Evolutionary conservation across 2,888 invertebrate species (phyloP), one percentile per base, ranked within the genome.

Genomic region (Sarcophaga variegata): DNA sequence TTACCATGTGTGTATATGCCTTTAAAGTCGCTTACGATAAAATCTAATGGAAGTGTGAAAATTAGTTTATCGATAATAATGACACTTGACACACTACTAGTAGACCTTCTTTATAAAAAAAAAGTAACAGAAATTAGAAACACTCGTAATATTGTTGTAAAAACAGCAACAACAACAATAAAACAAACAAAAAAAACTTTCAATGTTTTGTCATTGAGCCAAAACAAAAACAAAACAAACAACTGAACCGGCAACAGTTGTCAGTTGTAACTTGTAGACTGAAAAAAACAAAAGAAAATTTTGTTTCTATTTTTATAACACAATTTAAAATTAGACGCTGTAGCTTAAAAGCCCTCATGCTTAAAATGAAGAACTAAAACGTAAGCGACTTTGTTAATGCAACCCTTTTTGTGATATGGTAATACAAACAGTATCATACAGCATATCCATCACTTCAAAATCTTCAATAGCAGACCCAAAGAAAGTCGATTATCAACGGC

Each of bases 231-330:
- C 4, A 17, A 4, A 74, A 75, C 22, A 22, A 20, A 45, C 12
- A 4, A 11, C 20, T 25, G 62, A 37, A 37, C 70, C 37, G 37
- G 17, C 54, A 79, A 79, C 79, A 79, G 71, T 79, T 71, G 63
- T 54, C 20, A 27, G 69, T 70, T 78, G 22, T 45, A 60, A 78
- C 37, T 66, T 67, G 8, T 60, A 77, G 20, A 47, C 37, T 22
- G 25, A 47, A 2, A 37, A 12, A 45, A 2, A 37, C 5, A 70
- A 27, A n/a, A 14, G n/a, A 70, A 37, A 37, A 11, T 49, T 37
- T 17, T 64, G 22, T 20, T 71, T 54, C 37, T 62, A 27, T 62
- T 70, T 62, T 67, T 67, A 45, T 77, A 60, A 37, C 37, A 37
- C n/a, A n/a, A n/a, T n/a, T n/a, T n/a, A n/a, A n/a, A n/a, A n/a